Percentiles rank a stretch among this genome's conserved stretches.
phyloP scores from a whole-genome alignment of 2,113 vertebrate genomes.

The Laterallus jamaicensis region DNA sequence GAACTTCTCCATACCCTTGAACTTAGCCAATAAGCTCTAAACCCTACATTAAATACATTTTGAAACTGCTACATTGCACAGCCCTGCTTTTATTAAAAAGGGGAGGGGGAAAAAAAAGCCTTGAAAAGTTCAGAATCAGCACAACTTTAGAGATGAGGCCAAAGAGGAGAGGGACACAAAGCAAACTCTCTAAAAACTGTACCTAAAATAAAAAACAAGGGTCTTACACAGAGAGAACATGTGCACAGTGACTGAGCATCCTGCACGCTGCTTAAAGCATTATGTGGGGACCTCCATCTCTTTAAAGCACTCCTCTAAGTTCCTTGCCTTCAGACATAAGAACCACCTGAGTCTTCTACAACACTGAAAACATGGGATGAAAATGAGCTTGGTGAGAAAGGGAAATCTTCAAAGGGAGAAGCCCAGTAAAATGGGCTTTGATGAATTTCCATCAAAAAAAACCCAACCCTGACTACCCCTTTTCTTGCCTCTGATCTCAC shows the following conservation, averaged over 20 bases:
- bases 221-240: neutral
- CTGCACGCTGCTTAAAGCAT: neutral
- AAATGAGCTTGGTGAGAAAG: neutral
- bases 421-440: neutral
- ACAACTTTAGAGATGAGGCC: neutral
- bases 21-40: neutral
- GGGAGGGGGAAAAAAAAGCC: neutral
- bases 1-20: neutral
- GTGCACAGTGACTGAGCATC: neutral
- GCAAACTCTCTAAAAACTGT: neutral
- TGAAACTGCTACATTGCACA: neutral
- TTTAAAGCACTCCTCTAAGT: neutral
- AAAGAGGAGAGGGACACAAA: neutral
- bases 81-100: neutral
- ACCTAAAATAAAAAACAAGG: neutral
- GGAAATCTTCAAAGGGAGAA: neutral
- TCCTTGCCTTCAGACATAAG: neutral
- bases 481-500: neutral
- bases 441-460: neutral
- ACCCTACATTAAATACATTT: neutral
- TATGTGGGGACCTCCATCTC: neutral
- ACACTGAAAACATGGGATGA: neutral
- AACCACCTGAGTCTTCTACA: neutral
- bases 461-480: neutral
- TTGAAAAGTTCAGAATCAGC: neutral